phyloP scores from a whole-genome alignment of 2,797 vertebrate species.

The Microctenopoma steveboyesi region DNA sequence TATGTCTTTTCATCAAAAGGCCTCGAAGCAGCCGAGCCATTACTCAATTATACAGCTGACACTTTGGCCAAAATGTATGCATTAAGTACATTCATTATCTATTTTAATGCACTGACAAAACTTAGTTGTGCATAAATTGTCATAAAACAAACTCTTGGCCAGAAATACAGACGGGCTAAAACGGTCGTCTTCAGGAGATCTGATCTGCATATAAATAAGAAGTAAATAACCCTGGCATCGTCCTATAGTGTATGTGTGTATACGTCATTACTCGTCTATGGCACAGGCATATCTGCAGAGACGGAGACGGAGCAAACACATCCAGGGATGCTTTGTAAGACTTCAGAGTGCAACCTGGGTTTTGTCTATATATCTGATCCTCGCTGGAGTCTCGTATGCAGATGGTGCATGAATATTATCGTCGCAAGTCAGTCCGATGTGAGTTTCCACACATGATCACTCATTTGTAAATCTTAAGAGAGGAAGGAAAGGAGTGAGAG shows the following conservation, averaged over 20 bases:
- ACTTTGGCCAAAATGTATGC: conserved; percentile 56
- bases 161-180: conserved; percentile 60
- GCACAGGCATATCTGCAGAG: conserved; percentile 55
- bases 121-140: conserved; percentile 67
- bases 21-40: conserved; percentile 53
- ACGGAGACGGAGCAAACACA: conserved; percentile 42
- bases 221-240: conserved; percentile 64
- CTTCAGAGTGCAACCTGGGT: conserved; percentile 77
- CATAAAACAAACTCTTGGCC: conserved; percentile 55
- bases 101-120: conserved; percentile 65
- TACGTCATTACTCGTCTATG: conserved; percentile 35
- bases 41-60: conserved; percentile 59
- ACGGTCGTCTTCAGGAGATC: conserved; percentile 57
- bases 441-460: conserved; percentile 14
- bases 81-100: conserved; percentile 72
- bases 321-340: conserved; percentile 75
- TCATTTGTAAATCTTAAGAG: conserved; percentile 29
- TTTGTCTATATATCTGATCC: conserved; percentile 44
- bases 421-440: conserved; percentile 24
- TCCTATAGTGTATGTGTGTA: conserved; percentile 42
- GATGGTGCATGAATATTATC: conserved; percentile 21
- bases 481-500: conserved; percentile 41
- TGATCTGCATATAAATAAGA: conserved; percentile 66
- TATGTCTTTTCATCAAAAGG: conserved; percentile 69
- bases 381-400: conserved; percentile 24